These are phyloP conservation scores for Nothocercus nigrocapillus DNA, from an alignment of 2,113 vertebrate genomes.

Conservation along the genomic window DNA sequence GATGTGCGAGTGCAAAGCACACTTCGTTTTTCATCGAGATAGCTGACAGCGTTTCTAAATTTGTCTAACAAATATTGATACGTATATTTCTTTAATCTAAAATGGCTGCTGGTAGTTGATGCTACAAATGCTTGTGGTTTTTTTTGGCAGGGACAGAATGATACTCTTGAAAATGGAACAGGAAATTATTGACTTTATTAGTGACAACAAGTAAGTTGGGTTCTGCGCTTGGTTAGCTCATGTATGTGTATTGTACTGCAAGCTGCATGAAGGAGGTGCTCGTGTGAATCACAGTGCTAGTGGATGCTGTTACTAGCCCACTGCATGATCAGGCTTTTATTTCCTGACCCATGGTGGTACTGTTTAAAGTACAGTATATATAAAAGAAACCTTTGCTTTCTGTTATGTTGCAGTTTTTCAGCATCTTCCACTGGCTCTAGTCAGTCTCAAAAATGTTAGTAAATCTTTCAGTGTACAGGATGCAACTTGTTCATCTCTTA, in stretches of 20 bases:
- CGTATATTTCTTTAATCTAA: background rate
- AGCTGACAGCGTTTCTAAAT: fast-evolving
- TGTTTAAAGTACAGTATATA: constrained; percentile 11
- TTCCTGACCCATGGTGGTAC: background rate
- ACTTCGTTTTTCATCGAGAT: background rate
- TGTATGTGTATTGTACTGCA: fast-evolving
- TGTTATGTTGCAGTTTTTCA: constrained; percentile 38
- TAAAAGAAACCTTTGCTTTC: constrained; percentile 38
- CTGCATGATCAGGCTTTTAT: background rate
- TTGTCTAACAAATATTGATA: background rate
- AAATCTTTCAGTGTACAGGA: background rate
- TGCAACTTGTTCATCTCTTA: constrained; percentile 20
- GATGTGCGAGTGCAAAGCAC: background rate
- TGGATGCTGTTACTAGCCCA: fast-evolving
- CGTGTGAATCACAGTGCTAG: background rate
- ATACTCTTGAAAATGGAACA: constrained; percentile 96
- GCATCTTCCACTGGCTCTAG: constrained; percentile 20
- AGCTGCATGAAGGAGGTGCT: fast-evolving
- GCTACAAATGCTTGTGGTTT: background rate
- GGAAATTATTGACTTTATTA: constrained; percentile 95
- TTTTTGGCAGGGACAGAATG: constrained; percentile 90
- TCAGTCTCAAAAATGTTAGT: constrained; percentile 34
- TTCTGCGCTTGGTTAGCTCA: background rate
- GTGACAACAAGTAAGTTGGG: constrained; percentile 87
- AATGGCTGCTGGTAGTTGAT: background rate